Evolutionary conservation across 2,888 invertebrate species (phyloP), one percentile per base, ranked within the genome.

Genomic region (Anthophora plumipes): DNA sequence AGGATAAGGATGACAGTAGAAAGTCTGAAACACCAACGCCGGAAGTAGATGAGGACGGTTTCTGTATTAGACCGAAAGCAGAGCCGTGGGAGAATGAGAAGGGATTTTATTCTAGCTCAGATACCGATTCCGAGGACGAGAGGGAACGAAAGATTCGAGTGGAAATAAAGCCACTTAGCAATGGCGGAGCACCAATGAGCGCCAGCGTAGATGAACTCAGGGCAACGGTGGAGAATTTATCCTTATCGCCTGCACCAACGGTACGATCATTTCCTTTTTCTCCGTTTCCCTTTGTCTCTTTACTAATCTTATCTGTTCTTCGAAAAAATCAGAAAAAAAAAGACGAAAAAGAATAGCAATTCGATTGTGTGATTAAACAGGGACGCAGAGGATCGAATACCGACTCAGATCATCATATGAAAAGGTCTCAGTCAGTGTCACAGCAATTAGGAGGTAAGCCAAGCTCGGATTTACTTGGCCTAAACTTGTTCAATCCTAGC

Each of bases 151-250:
- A 98, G 93, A 97, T 99, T 87, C 97, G 97, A 91, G 98, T 99
- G 3, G 98, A 98, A 94, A 99, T 99, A 80, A 98, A 98, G 94
- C 99, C 99, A 0, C 94, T 98, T 64, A 98, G 97, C 91, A 98
- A 98, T 94, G 98, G 98, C 64, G 95, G 96, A 73, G 97, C 97
- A 69, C 97, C 97, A 1, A 97, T 98, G 95, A 97, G 98, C 82
- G 98, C 98, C n/a, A 98, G 98, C 93, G 98, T 98, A 14, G 98
- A 98, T 94, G 98, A 98, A 93, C 95, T 99, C 25, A 95, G 98
- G 89, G 98, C 98, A 37, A 98, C 98, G 50, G 97, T 98, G 67
- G 98, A 98, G 93, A 98, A 97, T 93, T 95, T 99, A 82, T 97
- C 98, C 46, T 92, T 97, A 69, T 97, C 97, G 69, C 97, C 97